Base-by-base conservation (phyloP, 2,888 invertebrate species). In the Lamellibrachia satsuma region DNA sequence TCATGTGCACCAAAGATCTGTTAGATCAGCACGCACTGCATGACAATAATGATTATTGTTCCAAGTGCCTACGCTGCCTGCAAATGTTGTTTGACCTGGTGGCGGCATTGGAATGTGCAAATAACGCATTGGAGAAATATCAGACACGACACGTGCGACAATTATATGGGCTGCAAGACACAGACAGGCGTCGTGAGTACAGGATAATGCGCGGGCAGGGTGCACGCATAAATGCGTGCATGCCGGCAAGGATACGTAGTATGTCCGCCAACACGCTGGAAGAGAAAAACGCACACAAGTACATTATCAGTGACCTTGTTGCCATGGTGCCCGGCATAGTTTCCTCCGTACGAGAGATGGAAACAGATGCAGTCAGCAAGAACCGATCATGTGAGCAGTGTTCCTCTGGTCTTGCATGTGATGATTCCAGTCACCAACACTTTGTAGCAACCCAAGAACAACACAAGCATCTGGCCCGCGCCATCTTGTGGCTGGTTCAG, bases 41-140 rank as follows among this genome's bases (percentile, higher is more conserved):
- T 15, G 75, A 22, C 75, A 75, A 75, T 22, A n/a, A 75, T n/a
- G 75, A 75, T 6, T 75, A 2, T 6, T 75, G 75, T n/a, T 22
- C 22, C 22, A 75, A 22, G 6, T 75, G 8, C 93, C 93, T 0
- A 94, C 93, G 90, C 95, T 94, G 75, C 92, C 93, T 27, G 75
- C 93, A 90, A 95, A 95, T 93, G 94, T 93, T 75, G 75, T 75
- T 75, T 75, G 75, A 75, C 75, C 75, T 75, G 52, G 94, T 94
- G n/a, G 95, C 94, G 0, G 93, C 94, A 52, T 91, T 95, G 27
- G 95, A 95, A 55, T 95, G 94, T 92, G 93, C 94, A 90, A 93
- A 94, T 91, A 92, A 93, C 15, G 52, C 60, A 75, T 52, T 92
- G 60, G n/a, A 52, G 60, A 39, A 75, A 75, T 15, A 75, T 15